Evolutionary conservation across 2,797 vertebrate genomes (phyloP).

Genomic region (Bovichtus diacanthus): DNA sequence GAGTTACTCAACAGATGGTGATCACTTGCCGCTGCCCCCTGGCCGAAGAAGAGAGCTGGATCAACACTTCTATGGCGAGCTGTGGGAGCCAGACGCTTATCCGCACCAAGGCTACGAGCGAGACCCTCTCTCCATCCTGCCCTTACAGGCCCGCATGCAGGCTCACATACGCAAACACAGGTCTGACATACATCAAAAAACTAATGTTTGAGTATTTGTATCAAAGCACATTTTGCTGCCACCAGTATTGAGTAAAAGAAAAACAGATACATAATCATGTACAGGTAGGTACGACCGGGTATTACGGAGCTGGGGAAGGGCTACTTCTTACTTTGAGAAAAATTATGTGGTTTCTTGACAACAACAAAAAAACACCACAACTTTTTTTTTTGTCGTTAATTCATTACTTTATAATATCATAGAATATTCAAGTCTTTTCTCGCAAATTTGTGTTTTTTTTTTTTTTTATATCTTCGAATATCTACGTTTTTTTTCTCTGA

Average conservation of each 20-base stretch:
- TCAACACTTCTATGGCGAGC: conserved; percentile 73
- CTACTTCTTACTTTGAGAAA: too few relatives aligned
- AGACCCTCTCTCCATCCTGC: conserved; percentile 56
- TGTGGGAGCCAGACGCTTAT: conserved; percentile 57
- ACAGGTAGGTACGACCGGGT: not conserved
- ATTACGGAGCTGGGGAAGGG: too few relatives aligned
- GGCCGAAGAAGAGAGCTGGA: conserved; percentile 83
- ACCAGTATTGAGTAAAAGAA: not conserved
- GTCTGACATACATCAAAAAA: conserved; percentile 64
- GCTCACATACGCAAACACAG: conserved; percentile 87
- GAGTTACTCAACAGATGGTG: conserved; percentile 82
- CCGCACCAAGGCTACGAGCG: conserved; percentile 45
- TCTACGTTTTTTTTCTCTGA: too few relatives aligned
- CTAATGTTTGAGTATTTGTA: not conserved
- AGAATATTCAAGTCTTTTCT: too few relatives aligned
- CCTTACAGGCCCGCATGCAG: conserved; percentile 80
- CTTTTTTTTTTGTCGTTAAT: too few relatives aligned
- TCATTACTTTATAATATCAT: too few relatives aligned
- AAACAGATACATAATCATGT: not conserved
- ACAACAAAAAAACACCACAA: too few relatives aligned
- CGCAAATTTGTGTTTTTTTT: too few relatives aligned
- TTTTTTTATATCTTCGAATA: too few relatives aligned
- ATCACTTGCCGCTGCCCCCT: conserved; percentile 86
- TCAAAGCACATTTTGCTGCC: not conserved
- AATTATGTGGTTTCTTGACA: too few relatives aligned